Conservation (phyloP, 2,113 vertebrate species). For the Martes martes region DNA sequence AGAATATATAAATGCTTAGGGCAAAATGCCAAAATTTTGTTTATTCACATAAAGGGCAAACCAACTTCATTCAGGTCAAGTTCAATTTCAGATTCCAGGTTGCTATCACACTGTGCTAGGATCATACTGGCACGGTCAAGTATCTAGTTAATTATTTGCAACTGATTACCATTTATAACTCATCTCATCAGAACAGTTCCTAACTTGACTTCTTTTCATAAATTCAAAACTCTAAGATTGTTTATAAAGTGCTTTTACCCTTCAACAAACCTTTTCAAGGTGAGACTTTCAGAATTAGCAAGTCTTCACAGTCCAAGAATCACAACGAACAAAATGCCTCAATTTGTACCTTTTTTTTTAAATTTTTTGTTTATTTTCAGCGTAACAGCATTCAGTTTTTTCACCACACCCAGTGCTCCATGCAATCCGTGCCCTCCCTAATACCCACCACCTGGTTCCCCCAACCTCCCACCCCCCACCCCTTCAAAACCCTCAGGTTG, state of each 20-base stretch:
- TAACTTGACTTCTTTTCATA: neutral
- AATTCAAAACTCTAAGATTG: neutral
- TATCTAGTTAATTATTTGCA: constrained; percentile 73
- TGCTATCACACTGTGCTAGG: constrained; percentile 33
- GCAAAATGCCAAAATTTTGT: neutral
- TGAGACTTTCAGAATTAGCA: neutral
- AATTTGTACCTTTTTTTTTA: neutral
- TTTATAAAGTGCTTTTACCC: neutral
- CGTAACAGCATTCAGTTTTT: too few relatives aligned
- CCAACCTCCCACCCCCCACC: too few relatives aligned
- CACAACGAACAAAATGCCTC: neutral
- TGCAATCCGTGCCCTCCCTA: too few relatives aligned
- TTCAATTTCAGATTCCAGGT: neutral
- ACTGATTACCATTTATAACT: constrained; percentile 18
- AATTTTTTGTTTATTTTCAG: too few relatives aligned
- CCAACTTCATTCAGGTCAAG: neutral
- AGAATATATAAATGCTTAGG: neutral
- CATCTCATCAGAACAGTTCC: neutral
- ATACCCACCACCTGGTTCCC: too few relatives aligned
- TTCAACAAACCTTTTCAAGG: neutral
- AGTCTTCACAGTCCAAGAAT: neutral
- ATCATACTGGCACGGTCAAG: neutral
- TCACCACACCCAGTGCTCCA: too few relatives aligned
- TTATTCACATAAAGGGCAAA: neutral
- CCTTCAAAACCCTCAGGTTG: too few relatives aligned